phyloP scores from a whole-genome alignment of 2,888 invertebrate species.

The Acronicta alni region DNA sequence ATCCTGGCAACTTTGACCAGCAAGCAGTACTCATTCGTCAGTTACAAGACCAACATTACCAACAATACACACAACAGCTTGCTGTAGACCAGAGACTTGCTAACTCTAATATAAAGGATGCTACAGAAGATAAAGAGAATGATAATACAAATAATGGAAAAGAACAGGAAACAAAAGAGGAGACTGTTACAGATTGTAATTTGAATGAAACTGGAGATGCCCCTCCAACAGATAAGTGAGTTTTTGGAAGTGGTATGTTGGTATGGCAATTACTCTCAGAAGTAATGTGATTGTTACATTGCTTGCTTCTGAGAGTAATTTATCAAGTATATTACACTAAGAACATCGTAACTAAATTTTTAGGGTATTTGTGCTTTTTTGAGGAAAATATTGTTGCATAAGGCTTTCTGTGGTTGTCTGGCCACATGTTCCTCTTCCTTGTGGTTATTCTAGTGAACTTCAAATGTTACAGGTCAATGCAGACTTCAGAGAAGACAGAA shows the following conservation, averaged over 20 bases:
- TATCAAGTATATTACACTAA: too few species aligned
- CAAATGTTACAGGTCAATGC: slow-evolving; percentile 72
- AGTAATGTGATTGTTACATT: too few species aligned
- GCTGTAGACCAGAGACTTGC: slow-evolving; percentile 86
- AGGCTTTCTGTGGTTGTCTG: not conserved
- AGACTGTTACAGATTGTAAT: slow-evolving; percentile 72
- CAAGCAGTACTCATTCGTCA: slow-evolving; percentile 98
- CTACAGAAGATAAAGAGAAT: slow-evolving; percentile 61
- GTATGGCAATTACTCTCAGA: too few species aligned
- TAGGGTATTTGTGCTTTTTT: too few species aligned
- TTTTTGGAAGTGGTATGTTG: slow-evolving; percentile 16
- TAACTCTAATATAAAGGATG: slow-evolving; percentile 73
- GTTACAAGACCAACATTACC: slow-evolving; percentile 99
- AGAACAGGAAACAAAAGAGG: slow-evolving; percentile 45
- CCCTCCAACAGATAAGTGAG: slow-evolving; percentile 75
- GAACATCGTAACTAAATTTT: too few species aligned
- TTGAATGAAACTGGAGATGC: slow-evolving; percentile 72
- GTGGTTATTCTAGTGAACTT: not conserved
- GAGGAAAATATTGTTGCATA: too few species aligned
- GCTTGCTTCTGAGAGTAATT: too few species aligned
- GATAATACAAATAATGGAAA: slow-evolving; percentile 50
- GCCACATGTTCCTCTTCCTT: not conserved
- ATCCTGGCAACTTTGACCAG: slow-evolving; percentile 95
- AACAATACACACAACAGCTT: slow-evolving; percentile 99
- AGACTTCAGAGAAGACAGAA: slow-evolving; percentile 72